Evolutionary conservation across 2,113 vertebrate genomes (phyloP), one percentile per base, ranked within the genome.

Genomic region (Oxygymnocypris stewartii): DNA sequence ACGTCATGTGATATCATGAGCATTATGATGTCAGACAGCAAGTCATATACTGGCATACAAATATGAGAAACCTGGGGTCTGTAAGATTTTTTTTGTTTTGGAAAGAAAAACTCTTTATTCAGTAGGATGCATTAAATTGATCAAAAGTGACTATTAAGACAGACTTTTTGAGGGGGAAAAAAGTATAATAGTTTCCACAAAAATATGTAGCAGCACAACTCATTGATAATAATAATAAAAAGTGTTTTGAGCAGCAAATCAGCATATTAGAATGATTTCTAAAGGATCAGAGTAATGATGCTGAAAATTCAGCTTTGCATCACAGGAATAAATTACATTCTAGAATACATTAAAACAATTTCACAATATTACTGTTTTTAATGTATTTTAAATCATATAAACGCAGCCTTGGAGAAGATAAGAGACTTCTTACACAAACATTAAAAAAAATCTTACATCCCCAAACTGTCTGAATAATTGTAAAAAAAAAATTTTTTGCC

Each of bases 21-120:
- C 54, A 79, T 79, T 63, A 80, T 63, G 57, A 80, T 65, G 79
- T 63, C 8, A 65, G 75, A 65, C 59, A 61, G 18, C 5, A 5
- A 79, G 51, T 59, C 6, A 77, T 1, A 9, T 4, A 2, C 4
- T 1, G 20, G 2, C 20, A n/a, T 74, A 44, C 44, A 71, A 13
- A 42, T 74, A 74, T 40, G 35, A 20, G 20, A 77, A 77, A 77
- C n/a, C 10, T 40, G 14, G 28, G 6, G 65, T 16, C 37, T n/a
- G 40, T 2, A 40, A 75, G 73, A 6, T 16, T n/a, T n/a, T 7
- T 31, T 67, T 67, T 31, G 51, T 6, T 69, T 18, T 37, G 9
- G 4, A 71, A 23, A 71, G 4, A 71, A 20, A 40, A 20, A 37
- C 7, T 35, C 1, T 73, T 14, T 69, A 69, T 69, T 51, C 49